Evolutionary conservation across 2,888 invertebrate genomes (phyloP).

Genomic region (Agrochola macilenta): DNA sequence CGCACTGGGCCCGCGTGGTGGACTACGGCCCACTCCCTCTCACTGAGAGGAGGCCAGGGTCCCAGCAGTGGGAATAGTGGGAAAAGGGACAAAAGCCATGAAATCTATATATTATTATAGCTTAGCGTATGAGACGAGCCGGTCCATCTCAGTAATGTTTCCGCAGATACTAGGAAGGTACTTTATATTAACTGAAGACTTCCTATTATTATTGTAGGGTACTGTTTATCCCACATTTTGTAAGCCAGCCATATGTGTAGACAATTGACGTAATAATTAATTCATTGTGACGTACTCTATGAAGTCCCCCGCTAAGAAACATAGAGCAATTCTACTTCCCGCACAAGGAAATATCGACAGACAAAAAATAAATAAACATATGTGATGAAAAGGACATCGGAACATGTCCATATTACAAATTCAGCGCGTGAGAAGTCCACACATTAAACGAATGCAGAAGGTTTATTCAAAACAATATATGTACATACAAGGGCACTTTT

Average conservation of each 20-base stretch:
- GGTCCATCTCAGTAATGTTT: not conserved
- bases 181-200: not conserved
- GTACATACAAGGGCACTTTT: too few relatives aligned
- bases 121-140: not conserved
- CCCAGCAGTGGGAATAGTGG: too few relatives aligned
- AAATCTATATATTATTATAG: not conserved
- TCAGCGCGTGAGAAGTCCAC: not conserved
- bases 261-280: conserved; percentile 34
- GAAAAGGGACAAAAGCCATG: too few relatives aligned
- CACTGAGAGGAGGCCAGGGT: too few relatives aligned
- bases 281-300: conserved; percentile 5
- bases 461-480: not conserved
- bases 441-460: not conserved
- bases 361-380: conserved; percentile 15
- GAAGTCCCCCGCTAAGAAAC: conserved; percentile 31
- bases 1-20: too few relatives aligned
- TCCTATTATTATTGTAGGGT: not conserved
- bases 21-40: too few relatives aligned
- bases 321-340: conserved; percentile 11
- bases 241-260: conserved; percentile 15
- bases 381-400: conserved; percentile 10
- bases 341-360: conserved; percentile 12
- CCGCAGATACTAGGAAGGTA: too few relatives aligned
- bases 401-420: conserved; percentile 9
- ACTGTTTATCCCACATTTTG: conserved; percentile 11